Base-by-base conservation (phyloP, 1,140 invertebrate species). In the Vollenhovia emeryi region DNA sequence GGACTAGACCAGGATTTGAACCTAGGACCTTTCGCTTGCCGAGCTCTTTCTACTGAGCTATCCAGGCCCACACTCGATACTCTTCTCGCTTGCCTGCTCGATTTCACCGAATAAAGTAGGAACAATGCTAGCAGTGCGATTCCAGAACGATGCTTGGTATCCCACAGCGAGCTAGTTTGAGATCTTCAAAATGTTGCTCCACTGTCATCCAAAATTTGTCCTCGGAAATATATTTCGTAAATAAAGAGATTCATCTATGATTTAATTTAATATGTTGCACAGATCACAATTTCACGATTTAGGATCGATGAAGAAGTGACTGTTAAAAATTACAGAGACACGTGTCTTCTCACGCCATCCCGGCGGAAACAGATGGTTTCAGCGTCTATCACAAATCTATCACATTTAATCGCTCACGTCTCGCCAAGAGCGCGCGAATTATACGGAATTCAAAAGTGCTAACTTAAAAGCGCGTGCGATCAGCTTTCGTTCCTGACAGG, bases 331-430 rank as follows among this genome's bases (percentile, higher is more conserved):
- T 73, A 52, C 18, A 52, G n/a, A 71, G n/a, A n/a, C 36, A 45
- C 4, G 36, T 45, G 0, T 27, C 11, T n/a, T 62, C 8, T 62
- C 59, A 36, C 30, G n/a, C 15, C 55, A 36, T 74, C 21, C 24
- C 33, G 3, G 5, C 45, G 5, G 7, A 21, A 40, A 59, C 13
- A 13, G 11, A 15, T 1, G 43, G 9, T 43, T 33, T 48, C 4
- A 13, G 2, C 9, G 13, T n/a, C 30, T 36, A 57, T 55, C 36
- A 74, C 43, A 36, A 36, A 48, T 66, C 52, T 48, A 27, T 52
- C 57, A 79, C 21, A 64, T 59, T 15, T 18, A 21, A 64, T 68
- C 52, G 15, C 18, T 50, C 55, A 76, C 43, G 24, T 78, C 21
- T 78, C 13, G 36, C 13, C 30, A 21, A 0, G 24, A 43, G n/a